Percentiles rank a stretch among this genome's conserved stretches.
Evolutionary conservation across 2,888 invertebrate genomes (phyloP).

Genomic region (Prostheceraeus crozeri): DNA sequence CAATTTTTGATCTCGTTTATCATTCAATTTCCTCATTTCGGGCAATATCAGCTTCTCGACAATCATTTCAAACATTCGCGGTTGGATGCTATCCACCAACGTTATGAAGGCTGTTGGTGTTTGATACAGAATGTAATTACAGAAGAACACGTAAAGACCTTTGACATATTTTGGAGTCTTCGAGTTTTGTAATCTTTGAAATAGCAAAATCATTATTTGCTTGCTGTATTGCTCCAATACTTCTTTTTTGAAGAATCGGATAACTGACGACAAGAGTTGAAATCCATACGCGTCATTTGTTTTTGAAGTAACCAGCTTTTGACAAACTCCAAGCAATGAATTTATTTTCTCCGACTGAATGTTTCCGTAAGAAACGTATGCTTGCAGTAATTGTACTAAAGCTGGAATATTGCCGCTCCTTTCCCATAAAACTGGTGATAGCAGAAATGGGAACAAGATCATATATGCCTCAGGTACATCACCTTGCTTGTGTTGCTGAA

Average conservation of each 20-base stretch:
- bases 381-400: slow-evolving; percentile 78
- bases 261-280: slow-evolving; percentile 74
- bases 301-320: slow-evolving; percentile 88
- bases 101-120: not conserved
- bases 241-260: slow-evolving; percentile 73
- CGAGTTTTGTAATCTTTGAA: slow-evolving; percentile 79
- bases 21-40: slow-evolving; percentile 78
- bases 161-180: slow-evolving; percentile 91
- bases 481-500: slow-evolving; percentile 62
- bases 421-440: slow-evolving; percentile 86
- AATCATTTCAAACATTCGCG: slow-evolving; percentile 94
- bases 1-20: slow-evolving; percentile 75
- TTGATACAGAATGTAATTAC: too few species aligned
- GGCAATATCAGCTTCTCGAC: slow-evolving; percentile 76
- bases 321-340: slow-evolving; percentile 77
- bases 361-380: slow-evolving; percentile 65
- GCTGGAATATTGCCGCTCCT: slow-evolving; percentile 85
- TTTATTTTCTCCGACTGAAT: slow-evolving; percentile 63
- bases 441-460: slow-evolving; percentile 76
- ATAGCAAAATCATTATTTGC: slow-evolving; percentile 81
- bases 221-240: slow-evolving; percentile 70
- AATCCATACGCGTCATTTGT: slow-evolving; percentile 93
- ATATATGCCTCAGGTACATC: slow-evolving; percentile 71
- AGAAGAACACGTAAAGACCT: slow-evolving; percentile 52
- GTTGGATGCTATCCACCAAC: not conserved